Base-by-base conservation (phyloP, 2,797 vertebrate genomes). In the Lacerta bilineata region DNA sequence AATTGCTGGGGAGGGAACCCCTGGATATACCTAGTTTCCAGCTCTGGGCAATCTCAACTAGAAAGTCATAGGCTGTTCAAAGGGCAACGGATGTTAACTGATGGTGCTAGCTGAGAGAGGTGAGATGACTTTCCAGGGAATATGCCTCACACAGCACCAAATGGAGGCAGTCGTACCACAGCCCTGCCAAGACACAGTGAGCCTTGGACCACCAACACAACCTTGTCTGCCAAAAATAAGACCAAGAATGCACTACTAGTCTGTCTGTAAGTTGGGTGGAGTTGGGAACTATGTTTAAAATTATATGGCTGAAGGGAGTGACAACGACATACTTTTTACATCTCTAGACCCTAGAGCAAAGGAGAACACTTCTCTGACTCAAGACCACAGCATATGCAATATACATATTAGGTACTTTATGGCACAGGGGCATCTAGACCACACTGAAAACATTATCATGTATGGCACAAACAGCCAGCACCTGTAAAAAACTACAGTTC, bases 151-250 rank as follows among this genome's bases (percentile, higher is more conserved):
- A 6, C 1, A 29, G 41, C 55, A 81, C 9, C 87, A 90, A 92
- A 76, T 25, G 61, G 91, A 92, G 87, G 71, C 25, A 68, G 68
- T 86, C 27, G 76, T 18, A 68, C 84, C 83, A 8, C 2, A 13
- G 89, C 46, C 71, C 78, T 55, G 25, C 18, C 27, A 89, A 50
- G 15, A 83, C 43, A 82, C n/a, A 78, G 69, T 27, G 76, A 43
- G 33, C 43, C 29, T 43, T 61, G 55, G 25, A 20, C 29, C 55
- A 85, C 27, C 75, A 71, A 78, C 84, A 85, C 59, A 20, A 59
- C 66, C 5, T 29, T 25, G 6, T 25, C 33, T 5, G n/a, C 69
- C 33, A 29, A 59, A 41, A n/a, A 46, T 17, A 33, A 50, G 7
- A 50, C 41, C 29, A 75, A 27, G 25, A 20, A 10, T 25, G n/a